These are phyloP conservation scores for Parnassius mnemosyne DNA, from an alignment of 2,888 invertebrate species.

Conservation along the genomic window DNA sequence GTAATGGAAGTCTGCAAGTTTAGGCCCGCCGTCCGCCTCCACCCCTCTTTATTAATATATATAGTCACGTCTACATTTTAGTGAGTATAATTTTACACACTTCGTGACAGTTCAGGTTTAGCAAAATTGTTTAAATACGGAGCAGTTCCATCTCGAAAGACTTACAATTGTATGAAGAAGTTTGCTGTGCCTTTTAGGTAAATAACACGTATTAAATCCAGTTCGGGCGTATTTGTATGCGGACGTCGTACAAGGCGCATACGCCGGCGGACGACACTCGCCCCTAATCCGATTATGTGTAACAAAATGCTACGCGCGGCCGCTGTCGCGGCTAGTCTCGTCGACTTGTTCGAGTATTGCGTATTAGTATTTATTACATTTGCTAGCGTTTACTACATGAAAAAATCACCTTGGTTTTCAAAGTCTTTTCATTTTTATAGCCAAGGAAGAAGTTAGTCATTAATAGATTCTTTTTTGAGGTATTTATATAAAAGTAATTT, in stretches of 20 bases:
- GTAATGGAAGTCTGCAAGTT: slow-evolving; percentile 69
- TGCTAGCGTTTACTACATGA: slow-evolving; percentile 20
- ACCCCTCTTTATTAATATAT: slow-evolving; percentile 44
- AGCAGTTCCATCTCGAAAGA: slow-evolving; percentile 9
- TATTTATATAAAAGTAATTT: too few relatives aligned
- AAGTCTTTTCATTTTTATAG: too few relatives aligned
- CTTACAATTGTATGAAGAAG: slow-evolving; percentile 11
- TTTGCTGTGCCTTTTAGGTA: slow-evolving; percentile 23
- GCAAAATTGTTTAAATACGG: slow-evolving; percentile 2
- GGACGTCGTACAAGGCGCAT: slow-evolving; percentile 57
- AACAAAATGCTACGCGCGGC: slow-evolving; percentile 71
- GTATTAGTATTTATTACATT: slow-evolving; percentile 26
- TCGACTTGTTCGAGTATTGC: slow-evolving; percentile 23
- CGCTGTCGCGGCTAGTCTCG: slow-evolving; percentile 39
- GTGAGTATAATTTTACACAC: slow-evolving; percentile 32
- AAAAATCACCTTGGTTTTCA: not conserved
- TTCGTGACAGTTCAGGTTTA: slow-evolving; percentile 2
- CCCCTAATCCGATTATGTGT: slow-evolving; percentile 73
- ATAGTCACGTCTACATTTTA: slow-evolving; percentile 37
- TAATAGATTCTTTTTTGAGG: too few relatives aligned
- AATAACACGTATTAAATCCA: slow-evolving; percentile 47
- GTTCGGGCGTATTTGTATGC: slow-evolving; percentile 60
- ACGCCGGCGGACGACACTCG: slow-evolving; percentile 59
- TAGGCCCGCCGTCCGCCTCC: slow-evolving; percentile 45
- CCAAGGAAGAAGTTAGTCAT: too few relatives aligned